These are phyloP conservation scores for Argyresthia goedartella DNA, from an alignment of 2,888 invertebrate species.

Conservation along the genomic window DNA sequence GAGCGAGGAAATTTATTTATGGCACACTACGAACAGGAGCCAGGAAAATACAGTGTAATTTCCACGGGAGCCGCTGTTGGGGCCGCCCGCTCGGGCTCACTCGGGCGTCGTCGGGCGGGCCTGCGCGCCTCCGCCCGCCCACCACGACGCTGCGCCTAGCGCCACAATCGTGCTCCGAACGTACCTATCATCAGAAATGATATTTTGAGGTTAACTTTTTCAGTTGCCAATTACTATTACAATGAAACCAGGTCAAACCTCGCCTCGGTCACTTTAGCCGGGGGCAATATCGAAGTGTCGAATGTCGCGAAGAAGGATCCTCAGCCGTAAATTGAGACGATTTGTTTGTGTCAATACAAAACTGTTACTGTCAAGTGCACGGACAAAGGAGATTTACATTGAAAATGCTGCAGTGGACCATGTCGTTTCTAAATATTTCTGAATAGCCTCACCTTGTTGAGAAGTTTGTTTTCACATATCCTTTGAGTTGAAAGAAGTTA, in stretches of 20 bases:
- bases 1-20: no score
- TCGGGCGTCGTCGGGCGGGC: slow-evolving; percentile 26
- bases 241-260: slow-evolving; percentile 37
- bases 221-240: slow-evolving; percentile 27
- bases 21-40: neutral
- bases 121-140: slow-evolving; percentile 14
- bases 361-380: slow-evolving; percentile 66
- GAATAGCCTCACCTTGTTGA: slow-evolving; percentile 18
- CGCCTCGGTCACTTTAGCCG: slow-evolving; percentile 27
- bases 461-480: slow-evolving; percentile 44
- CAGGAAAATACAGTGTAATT: neutral
- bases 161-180: slow-evolving; percentile 54
- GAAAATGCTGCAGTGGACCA: slow-evolving; percentile 13
- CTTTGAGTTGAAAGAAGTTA: slow-evolving; percentile 46
- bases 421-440: neutral
- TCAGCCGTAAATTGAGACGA: slow-evolving; percentile 60
- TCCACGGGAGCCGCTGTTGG: slow-evolving; percentile 14
- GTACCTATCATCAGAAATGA: slow-evolving; percentile 55
- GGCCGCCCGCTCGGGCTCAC: slow-evolving; percentile 24
- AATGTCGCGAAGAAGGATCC: slow-evolving; percentile 64
- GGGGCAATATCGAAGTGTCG: slow-evolving; percentile 40
- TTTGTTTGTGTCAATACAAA: slow-evolving; percentile 70
- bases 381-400: slow-evolving; percentile 61
- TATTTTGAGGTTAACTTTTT: slow-evolving; percentile 64
- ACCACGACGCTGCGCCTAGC: slow-evolving; percentile 37